Base-by-base conservation (phyloP, 2,797 vertebrate species). In the Alectoris magna region DNA sequence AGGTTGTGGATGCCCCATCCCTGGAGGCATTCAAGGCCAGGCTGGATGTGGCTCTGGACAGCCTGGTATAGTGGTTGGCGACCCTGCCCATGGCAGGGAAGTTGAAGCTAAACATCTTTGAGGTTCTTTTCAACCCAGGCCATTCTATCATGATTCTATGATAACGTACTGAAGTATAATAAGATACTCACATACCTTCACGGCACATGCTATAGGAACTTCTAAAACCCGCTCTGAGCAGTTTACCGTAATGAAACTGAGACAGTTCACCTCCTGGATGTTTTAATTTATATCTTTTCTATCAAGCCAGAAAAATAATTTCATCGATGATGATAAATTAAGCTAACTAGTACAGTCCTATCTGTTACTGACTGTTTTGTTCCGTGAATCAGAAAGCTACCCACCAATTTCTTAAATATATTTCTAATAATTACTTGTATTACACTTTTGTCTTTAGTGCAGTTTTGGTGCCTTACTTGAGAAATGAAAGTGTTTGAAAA, bases 401-500 rank as follows among this genome's bases (percentile, higher is more conserved):
- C 44, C 84, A 86, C 63, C 68, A 78, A 55, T 29, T 74, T 18
- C 64, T 67, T 3, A 87, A 85, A 9, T 87, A 14, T 76, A 26
- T 67, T 48, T n/a, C 72, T 93, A 87, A 58, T 76, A 93, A 72
- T 76, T 58, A 48, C 31, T 88, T 91, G 27, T 77, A 5, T 67
- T 76, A 89, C 87, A 26, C 8, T 79, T 91, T 59, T 41, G 16
- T 80, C 36, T 63, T 55, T 43, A 60, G 44, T 66, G 27, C 36
- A 72, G 17, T 77, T 67, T 94, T 70, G 23, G 24, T 77, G 22
- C 22, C 16, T 89, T 58, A 81, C 62, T 36, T 71, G 51, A 75
- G 11, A 26, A 76, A 80, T 75, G 60, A 77, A 90, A 91, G 66
- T 18, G 1, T 31, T 84, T 58, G 4, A 38, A 18, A 84, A 53